These are phyloP conservation scores for Phoenoteleia sp. DNA, from an alignment of 2,888 invertebrate species.

Conservation along the genomic window DNA sequence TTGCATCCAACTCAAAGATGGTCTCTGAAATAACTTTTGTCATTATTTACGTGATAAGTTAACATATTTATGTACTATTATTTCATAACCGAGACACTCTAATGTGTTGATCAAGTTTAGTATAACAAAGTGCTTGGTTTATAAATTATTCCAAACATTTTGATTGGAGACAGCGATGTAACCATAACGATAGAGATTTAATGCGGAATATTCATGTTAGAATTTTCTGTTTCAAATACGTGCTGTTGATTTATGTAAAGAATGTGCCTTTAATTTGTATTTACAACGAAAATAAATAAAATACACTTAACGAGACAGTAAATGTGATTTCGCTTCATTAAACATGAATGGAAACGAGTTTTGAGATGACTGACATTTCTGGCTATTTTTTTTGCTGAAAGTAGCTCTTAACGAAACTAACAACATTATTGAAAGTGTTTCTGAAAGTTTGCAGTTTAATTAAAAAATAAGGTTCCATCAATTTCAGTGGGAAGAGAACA, in stretches of 20 bases:
- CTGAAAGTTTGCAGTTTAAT: constrained; percentile 21
- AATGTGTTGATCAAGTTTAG: neutral
- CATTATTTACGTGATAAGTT: neutral
- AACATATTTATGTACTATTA: neutral
- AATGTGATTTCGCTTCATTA: neutral
- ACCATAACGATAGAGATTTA: constrained; percentile 19
- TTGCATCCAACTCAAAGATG: no score
- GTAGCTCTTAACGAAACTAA: constrained; percentile 3
- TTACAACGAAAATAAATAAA: neutral
- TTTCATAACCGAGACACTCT: neutral
- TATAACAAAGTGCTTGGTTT: neutral
- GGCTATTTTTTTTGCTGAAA: neutral
- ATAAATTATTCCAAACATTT: neutral
- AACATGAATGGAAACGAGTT: neutral
- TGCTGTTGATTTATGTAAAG: neutral
- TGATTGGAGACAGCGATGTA: neutral
- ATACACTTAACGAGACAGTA: neutral
- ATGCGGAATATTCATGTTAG: constrained; percentile 36
- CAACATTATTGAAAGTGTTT: constrained; percentile 23
- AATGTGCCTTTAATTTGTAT: neutral
- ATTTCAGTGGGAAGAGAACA: constrained; percentile 15
- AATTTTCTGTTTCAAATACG: constrained; percentile 3
- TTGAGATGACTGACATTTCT: neutral
- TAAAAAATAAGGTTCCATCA: constrained; percentile 40
- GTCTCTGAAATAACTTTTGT: neutral